Percentiles rank a stretch among this genome's conserved stretches.
phyloP scores from a whole-genome alignment of 2,113 vertebrate species.

The Crypturellus undulatus region DNA sequence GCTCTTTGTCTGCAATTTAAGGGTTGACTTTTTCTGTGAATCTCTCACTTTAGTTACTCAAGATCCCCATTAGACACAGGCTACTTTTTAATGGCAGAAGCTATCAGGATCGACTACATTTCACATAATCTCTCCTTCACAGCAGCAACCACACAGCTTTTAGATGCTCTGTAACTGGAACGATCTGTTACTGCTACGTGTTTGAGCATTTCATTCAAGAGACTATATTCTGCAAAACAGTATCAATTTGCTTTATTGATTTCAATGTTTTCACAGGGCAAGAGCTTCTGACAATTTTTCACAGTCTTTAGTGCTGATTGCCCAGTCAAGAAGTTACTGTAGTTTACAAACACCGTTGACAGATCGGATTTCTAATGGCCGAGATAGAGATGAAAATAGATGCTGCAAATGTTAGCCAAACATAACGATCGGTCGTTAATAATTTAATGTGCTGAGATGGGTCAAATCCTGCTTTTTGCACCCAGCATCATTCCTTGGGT shows the following conservation, averaged over 20 bases:
- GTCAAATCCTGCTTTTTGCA: background rate
- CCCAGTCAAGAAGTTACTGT: background rate
- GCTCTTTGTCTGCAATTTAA: conserved; percentile 72
- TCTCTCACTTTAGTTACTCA: conserved; percentile 20
- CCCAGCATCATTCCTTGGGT: background rate
- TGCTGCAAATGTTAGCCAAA: background rate
- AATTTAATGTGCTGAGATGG: background rate
- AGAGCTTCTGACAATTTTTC: conserved; percentile 40
- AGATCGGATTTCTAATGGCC: conserved; percentile 3
- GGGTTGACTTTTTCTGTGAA: conserved; percentile 43
- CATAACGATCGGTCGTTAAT: background rate
- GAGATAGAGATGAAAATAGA: conserved; percentile 16
- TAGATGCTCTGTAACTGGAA: background rate
- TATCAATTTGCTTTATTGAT: conserved; percentile 59
- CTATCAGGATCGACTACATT: conserved; percentile 21
- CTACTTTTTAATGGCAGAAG: background rate
- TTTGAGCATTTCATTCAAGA: background rate
- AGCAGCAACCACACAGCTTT: conserved; percentile 2
- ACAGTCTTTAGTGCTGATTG: background rate
- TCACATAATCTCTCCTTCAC: background rate
- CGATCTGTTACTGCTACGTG: background rate
- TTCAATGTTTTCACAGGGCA: conserved; percentile 10
- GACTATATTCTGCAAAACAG: background rate
- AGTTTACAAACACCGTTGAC: conserved; percentile 10
- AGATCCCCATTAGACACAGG: background rate